Evolutionary conservation across 2,888 invertebrate species (phyloP), one percentile per base, ranked within the genome.

Genomic region (Notodonta dromedarius): DNA sequence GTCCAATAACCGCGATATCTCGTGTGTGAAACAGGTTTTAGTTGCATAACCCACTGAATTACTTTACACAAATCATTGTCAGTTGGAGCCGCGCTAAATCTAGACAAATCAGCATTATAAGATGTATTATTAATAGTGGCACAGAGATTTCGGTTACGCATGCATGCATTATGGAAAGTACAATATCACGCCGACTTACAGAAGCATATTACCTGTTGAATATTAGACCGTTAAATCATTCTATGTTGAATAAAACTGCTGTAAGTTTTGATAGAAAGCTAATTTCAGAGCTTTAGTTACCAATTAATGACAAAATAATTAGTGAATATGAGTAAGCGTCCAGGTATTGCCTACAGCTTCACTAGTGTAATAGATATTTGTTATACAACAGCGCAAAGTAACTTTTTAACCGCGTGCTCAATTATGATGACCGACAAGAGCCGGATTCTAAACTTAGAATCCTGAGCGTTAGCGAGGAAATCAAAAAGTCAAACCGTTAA

Each of bases 1-100:
- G 11, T 14, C 39, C 51, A 56, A 16, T 55, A 58, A 58, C 57
- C 63, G 56, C 24, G 24, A 24, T 24, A 48, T 56, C 48, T 50
- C 48, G n/a, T 14, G 9, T 46, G 13, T n/a, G n/a, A n/a, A 50
- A 50, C 50, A 14, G 16, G 50, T 50, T 9, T 46, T 14, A 12
- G 50, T 50, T 50, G n/a, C 11, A n/a, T 50, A 50, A 50, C 9
- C 16, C 50, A 50, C 14, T 16, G 14, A 16, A 50, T 16, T 7
- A 11, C 16, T 16, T 12, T 50, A 50, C 16, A 14, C 6, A n/a
- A n/a, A 48, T 14, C 48, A 48, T 14, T 48, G 6, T 48, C 48
- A 48, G 48, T n/a, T 48, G 7, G 11, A 48, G 4, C 48, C n/a
- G 14, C 7, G 48, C 48, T 48, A 50, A 9, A 50, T 50, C 50